Evolutionary conservation across 1,140 invertebrate genomes (phyloP), one percentile per base, ranked within the genome.

Genomic region (Eriosoma lanigerum): DNA sequence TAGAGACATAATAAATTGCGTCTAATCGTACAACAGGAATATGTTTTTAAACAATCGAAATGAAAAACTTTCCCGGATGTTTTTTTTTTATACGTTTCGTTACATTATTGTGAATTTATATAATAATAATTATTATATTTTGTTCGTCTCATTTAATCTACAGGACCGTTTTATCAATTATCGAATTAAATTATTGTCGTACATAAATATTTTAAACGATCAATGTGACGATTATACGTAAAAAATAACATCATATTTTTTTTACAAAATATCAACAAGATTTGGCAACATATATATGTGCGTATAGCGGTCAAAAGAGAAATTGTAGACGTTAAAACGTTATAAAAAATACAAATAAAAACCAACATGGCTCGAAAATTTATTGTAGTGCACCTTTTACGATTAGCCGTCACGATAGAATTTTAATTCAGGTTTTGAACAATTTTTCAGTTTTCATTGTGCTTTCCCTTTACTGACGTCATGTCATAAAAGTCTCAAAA

Each of bases 381-480:
- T 21, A 1, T 68, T 48, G 66, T 68, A 68, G 66, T n/a, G 44
- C 66, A 48, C 44, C 44, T 46, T 68, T 68, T 68, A 68, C 66
- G 66, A 68, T 24, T 26, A 44, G 24, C 38, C 44, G 44, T 13
- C 38, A 13, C 17, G 21, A 38, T 26, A 48, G 21, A 68, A 68
- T 68, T 68, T 68, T 46, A 68, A 68, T 68, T 68, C 66, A 48
- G 21, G 66, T 68, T 68, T 48, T 17, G 13, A 48, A 68, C 21
- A 48, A n/a, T 68, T 68, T 68, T 68, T 48, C 21, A 48, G 66
- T 38, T 68, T 68, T 48, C 44, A 68, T 68, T 68, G 66, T 46
- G 66, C 66, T 68, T 68, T 68, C 66, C 66, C 66, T 68, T 68
- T 68, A 68, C 24, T 48, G 44, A 68, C 66, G 66, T 68, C 21